phyloP scores from a whole-genome alignment of 2,797 vertebrate species.

The Falco rusticolus region DNA sequence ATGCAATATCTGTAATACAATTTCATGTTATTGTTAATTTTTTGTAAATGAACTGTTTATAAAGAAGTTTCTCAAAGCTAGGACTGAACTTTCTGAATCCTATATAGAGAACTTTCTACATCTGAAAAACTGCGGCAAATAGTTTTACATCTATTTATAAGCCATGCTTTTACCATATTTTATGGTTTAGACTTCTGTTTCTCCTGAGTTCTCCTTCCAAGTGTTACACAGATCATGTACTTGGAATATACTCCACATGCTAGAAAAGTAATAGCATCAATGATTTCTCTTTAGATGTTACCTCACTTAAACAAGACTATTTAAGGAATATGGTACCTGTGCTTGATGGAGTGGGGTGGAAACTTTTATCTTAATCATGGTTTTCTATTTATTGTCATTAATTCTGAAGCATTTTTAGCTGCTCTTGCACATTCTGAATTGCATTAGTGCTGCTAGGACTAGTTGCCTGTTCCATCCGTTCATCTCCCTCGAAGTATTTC shows the following conservation, averaged over 20 bases:
- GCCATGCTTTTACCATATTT: not conserved
- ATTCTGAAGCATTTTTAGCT: not conserved
- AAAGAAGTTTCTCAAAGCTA: constrained; percentile 42
- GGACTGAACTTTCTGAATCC: not conserved
- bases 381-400: not conserved
- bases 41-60: not conserved
- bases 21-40: not conserved
- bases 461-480: not conserved
- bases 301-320: not conserved
- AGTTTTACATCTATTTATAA: not conserved
- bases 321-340: not conserved
- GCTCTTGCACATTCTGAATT: not conserved
- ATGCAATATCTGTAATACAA: constrained; percentile 17
- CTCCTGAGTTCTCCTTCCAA: not conserved
- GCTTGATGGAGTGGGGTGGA: not conserved
- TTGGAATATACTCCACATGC: not conserved
- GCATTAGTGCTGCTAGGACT: not conserved
- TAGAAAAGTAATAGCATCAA: not conserved
- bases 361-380: not conserved
- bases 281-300: not conserved
- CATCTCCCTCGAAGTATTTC: not conserved
- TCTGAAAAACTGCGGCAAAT: not conserved
- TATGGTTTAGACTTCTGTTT: not conserved
- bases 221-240: not conserved
- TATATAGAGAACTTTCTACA: not conserved